Conservation (phyloP, 2,113 vertebrate species). For the Zosterops lateralis region DNA sequence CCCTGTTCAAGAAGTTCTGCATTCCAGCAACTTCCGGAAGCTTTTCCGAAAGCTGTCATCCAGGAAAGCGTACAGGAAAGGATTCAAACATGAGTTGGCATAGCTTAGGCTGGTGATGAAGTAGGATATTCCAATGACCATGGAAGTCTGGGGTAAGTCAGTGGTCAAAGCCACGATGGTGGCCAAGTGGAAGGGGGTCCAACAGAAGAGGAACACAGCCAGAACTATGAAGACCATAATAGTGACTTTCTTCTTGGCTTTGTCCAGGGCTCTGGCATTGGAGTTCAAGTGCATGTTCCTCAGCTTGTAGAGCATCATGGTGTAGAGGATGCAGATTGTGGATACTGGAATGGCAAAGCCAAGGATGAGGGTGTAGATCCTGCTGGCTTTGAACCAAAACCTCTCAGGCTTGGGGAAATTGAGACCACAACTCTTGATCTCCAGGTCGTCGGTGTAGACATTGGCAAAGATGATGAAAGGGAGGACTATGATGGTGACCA, state of each 20-base stretch:
- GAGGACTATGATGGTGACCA: slow-evolving; percentile 83
- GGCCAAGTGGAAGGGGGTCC: slow-evolving; percentile 90
- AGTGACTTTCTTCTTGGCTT: slow-evolving; percentile 89
- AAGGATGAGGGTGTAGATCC: slow-evolving; percentile 85
- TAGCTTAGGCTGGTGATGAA: slow-evolving; percentile 91
- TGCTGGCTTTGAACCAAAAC: slow-evolving; percentile 87
- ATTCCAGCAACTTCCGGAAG: slow-evolving; percentile 82
- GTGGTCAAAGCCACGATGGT: slow-evolving; percentile 87
- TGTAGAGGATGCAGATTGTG: slow-evolving; percentile 86
- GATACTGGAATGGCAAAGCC: slow-evolving; percentile 87
- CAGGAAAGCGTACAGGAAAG: slow-evolving; percentile 88
- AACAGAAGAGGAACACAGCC: slow-evolving; percentile 88
- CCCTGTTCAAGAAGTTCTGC: slow-evolving; percentile 70
- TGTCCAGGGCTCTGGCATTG: slow-evolving; percentile 86
- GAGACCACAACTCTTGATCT: slow-evolving; percentile 85
- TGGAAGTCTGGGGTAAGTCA: slow-evolving; percentile 82
- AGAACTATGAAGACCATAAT: slow-evolving; percentile 89
- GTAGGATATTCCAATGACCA: slow-evolving; percentile 86
- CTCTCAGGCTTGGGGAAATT: slow-evolving; percentile 86
- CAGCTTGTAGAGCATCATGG: slow-evolving; percentile 85
- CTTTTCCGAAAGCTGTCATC: slow-evolving; percentile 88
- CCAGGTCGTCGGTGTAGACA: slow-evolving; percentile 72
- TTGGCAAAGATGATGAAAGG: slow-evolving; percentile 86
- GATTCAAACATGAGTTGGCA: slow-evolving; percentile 89
- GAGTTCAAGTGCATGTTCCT: slow-evolving; percentile 84